These are phyloP conservation scores for Chelonoidis abingdonii DNA, from an alignment of 2,113 vertebrate species.

Conservation along the genomic window DNA sequence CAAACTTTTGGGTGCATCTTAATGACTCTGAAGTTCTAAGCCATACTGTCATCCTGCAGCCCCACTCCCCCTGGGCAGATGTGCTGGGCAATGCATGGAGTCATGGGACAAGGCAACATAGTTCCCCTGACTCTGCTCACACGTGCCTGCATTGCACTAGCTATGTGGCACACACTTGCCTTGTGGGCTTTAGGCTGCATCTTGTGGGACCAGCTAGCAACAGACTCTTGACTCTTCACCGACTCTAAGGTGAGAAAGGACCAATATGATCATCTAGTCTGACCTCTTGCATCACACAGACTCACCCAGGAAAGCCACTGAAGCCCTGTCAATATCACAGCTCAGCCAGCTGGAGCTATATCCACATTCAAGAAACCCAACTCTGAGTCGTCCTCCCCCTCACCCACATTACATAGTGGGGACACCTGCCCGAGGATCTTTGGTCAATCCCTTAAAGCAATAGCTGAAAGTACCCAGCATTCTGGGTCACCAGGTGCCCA, in stretches of 20 bases:
- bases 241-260: neutral
- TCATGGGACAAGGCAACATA: neutral
- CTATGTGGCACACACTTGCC: neutral
- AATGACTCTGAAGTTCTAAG: neutral
- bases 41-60: neutral
- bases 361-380: too few species aligned
- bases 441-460: neutral
- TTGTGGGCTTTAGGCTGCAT: neutral
- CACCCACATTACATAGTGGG: neutral
- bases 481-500: neutral
- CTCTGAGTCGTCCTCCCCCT: too few species aligned
- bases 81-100: neutral
- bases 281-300: too few species aligned
- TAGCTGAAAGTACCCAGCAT: neutral
- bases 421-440: neutral
- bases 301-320: too few species aligned
- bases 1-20: neutral
- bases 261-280: neutral
- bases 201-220: neutral
- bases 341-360: too few species aligned
- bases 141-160: neutral
- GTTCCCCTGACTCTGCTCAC: neutral
- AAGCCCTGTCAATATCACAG: too few species aligned
- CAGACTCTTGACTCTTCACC: neutral
- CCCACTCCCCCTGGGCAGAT: neutral